Conservation (phyloP, 2,113 vertebrate genomes). For the Nibea coibor region DNA sequence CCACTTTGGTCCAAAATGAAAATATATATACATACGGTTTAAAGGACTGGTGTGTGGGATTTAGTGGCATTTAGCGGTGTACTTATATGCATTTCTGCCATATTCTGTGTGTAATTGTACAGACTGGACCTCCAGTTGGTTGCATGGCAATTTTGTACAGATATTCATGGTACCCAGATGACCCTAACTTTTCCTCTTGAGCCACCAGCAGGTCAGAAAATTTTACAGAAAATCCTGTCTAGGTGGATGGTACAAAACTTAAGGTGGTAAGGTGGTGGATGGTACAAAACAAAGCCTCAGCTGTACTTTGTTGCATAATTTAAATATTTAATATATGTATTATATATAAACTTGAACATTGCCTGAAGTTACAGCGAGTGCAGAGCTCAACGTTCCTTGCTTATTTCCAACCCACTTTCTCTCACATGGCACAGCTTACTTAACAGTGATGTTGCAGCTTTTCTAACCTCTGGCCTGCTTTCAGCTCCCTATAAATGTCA, state of each 20-base stretch:
- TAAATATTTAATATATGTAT: not conserved
- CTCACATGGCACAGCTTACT: not conserved
- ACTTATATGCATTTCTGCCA: no score
- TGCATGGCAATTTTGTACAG: not conserved
- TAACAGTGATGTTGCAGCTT: constrained; percentile 3
- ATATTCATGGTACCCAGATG: not conserved
- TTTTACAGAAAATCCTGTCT: not conserved
- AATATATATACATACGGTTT: no score
- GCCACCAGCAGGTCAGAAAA: not conserved
- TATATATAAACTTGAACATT: not conserved
- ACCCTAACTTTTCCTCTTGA: not conserved
- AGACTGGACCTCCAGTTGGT: not conserved
- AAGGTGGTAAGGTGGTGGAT: no score
- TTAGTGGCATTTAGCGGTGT: no score
- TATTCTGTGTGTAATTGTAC: no score
- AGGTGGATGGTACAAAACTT: not conserved
- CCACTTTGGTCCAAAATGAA: not conserved
- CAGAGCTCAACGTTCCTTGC: not conserved
- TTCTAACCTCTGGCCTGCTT: not conserved
- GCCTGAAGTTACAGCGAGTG: no score
- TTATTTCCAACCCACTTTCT: not conserved
- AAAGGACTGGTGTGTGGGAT: no score
- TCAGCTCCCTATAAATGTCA: constrained; percentile 13
- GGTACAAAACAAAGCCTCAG: not conserved
- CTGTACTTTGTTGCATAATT: not conserved